A percentile compares a stretch with the other conserved stretches of the same genome.
phyloP scores from a whole-genome alignment of 2,888 invertebrate genomes.

The Chouioia cunea region DNA sequence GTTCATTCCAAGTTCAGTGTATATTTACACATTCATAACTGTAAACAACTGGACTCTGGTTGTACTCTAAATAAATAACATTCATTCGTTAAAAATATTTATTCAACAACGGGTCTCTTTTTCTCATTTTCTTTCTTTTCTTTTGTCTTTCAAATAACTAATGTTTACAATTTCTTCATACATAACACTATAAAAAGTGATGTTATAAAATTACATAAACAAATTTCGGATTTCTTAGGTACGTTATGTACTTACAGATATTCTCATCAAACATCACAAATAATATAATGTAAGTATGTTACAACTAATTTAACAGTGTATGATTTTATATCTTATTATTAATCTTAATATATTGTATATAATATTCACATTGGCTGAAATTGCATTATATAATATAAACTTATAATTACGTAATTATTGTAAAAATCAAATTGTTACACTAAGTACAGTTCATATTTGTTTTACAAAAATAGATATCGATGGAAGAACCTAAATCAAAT shows the following conservation, averaged over 20 bases:
- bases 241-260: conserved; percentile 3
- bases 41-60: neutral
- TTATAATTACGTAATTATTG: too few relatives aligned
- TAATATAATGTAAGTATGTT: conserved; percentile 12
- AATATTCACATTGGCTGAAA: conserved; percentile 8
- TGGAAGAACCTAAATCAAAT: too few relatives aligned
- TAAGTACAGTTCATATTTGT: too few relatives aligned
- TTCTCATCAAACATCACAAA: conserved; percentile 32
- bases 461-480: too few relatives aligned
- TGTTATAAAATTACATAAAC: conserved; percentile 7
- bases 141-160: conserved; percentile 20
- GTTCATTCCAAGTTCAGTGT: neutral
- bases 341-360: conserved; percentile 10
- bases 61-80: neutral
- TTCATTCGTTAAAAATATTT: conserved; percentile 25
- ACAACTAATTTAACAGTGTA: conserved; percentile 17
- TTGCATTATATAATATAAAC: conserved; percentile 11
- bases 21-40: neutral
- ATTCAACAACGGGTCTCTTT: conserved; percentile 25
- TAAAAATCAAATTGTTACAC: too few relatives aligned
- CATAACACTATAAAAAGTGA: conserved; percentile 35
- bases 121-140: too few relatives aligned
- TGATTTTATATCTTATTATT: conserved; percentile 19
- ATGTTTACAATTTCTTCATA: conserved; percentile 14
- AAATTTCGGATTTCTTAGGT: conserved; percentile 18